Percentiles rank a stretch among this genome's conserved stretches.
Evolutionary conservation across 2,113 vertebrate species (phyloP).

Genomic region (Recurvirostra avosetta): DNA sequence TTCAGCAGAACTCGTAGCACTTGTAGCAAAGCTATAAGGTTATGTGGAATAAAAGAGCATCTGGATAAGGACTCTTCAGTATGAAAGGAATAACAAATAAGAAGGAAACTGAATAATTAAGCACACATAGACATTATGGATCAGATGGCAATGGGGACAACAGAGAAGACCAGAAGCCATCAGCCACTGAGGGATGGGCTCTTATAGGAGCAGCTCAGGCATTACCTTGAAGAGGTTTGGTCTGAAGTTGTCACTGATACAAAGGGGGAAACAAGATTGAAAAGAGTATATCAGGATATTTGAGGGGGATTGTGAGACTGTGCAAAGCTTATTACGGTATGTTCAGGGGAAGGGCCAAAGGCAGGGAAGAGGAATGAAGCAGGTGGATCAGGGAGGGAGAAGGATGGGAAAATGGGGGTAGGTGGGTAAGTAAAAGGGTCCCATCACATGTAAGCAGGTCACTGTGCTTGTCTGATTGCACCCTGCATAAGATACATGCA

Average conservation of each 20-base stretch:
- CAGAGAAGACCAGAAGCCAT: neutral
- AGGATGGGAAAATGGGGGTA: neutral
- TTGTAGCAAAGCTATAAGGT: neutral
- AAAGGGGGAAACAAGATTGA: neutral
- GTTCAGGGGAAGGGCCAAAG: neutral
- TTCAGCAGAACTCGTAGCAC: neutral
- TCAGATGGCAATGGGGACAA: too few relatives aligned
- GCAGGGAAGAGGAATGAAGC: neutral
- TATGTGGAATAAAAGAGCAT: neutral
- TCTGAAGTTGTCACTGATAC: neutral
- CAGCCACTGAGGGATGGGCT: too few relatives aligned
- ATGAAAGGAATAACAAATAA: neutral
- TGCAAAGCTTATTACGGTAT: neutral
- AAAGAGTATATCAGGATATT: neutral
- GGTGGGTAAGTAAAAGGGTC: neutral
- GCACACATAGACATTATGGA: neutral
- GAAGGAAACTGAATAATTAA: neutral
- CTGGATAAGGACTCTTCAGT: neutral
- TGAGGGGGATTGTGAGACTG: neutral
- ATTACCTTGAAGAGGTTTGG: fast-evolving
- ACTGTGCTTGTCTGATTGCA: neutral
- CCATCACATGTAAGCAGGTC: too few relatives aligned
- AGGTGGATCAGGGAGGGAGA: neutral
- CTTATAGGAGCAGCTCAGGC: neutral
- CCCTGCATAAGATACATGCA: neutral